Conservation (phyloP, 2,888 invertebrate genomes). For the Craniophora ligustri region DNA sequence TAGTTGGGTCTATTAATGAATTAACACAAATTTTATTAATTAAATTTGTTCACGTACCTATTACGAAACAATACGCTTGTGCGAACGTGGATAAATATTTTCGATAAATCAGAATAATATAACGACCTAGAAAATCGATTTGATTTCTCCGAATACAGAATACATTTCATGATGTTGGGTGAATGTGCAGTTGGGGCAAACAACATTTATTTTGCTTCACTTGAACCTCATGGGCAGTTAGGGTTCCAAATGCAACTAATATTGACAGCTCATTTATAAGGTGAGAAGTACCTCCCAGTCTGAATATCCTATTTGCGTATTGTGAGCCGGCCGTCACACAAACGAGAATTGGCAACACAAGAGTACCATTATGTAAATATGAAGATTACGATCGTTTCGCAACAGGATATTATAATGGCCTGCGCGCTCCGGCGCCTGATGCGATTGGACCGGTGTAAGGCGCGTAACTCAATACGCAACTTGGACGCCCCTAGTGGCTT, state of each 20-base stretch:
- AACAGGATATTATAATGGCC: conserved; percentile 78
- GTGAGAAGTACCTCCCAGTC: not conserved
- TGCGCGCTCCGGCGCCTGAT: conserved; percentile 63
- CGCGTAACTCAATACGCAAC: conserved; percentile 85
- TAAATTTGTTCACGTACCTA: no score
- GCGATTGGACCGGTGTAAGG: conserved; percentile 78
- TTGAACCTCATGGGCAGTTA: not conserved
- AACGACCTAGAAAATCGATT: no score
- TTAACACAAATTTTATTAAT: no score
- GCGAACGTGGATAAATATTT: no score
- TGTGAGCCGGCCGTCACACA: conserved; percentile 39
- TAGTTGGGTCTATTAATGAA: no score
- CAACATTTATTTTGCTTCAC: no score
- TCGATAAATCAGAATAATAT: no score
- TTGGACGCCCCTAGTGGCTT: conserved; percentile 75
- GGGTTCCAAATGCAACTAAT: not conserved
- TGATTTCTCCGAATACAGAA: no score
- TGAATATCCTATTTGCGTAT: conserved; percentile 21
- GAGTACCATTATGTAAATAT: conserved; percentile 80
- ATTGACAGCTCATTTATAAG: not conserved
- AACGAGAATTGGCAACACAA: conserved; percentile 57
- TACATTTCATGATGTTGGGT: no score
- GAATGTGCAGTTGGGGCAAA: no score
- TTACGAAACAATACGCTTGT: no score
- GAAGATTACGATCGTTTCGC: conserved; percentile 74